phyloP scores from a whole-genome alignment of 2,888 invertebrate genomes.

The Pediacus dermestoides region DNA sequence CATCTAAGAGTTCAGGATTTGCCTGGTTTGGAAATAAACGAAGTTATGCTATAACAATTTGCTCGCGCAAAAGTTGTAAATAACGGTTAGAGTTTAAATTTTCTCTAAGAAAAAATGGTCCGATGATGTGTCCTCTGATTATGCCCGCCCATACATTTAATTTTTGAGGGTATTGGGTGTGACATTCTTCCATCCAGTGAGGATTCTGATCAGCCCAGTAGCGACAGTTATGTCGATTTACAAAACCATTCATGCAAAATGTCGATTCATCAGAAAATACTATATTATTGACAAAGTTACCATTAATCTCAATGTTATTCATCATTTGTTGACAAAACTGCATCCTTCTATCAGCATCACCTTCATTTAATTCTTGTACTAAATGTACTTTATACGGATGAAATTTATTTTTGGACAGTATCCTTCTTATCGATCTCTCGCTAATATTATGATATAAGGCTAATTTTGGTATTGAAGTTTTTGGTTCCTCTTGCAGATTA shows the following conservation, averaged over 20 bases:
- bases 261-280: conserved; percentile 10
- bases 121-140: conserved; percentile 6
- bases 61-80: neutral
- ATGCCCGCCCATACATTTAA: conserved; percentile 16
- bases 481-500: no score
- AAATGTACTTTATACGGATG: conserved; percentile 22
- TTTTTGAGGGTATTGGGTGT: conserved; percentile 16
- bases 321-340: conserved; percentile 22
- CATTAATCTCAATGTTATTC: neutral
- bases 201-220: conserved; percentile 12
- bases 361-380: conserved; percentile 19
- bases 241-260: conserved; percentile 7
- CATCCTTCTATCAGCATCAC: conserved; percentile 22
- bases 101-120: neutral
- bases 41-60: no score
- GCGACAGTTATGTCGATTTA: conserved; percentile 11
- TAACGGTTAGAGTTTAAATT: neutral
- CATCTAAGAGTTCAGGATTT: no score
- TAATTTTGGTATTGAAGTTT: no score
- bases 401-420: conserved; percentile 15
- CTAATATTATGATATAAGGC: conserved; percentile 5
- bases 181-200: conserved; percentile 1
- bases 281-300: conserved; percentile 3
- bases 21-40: no score
- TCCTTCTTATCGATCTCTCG: conserved; percentile 6